Evolutionary conservation across 2,888 invertebrate genomes (phyloP), one percentile per base, ranked within the genome.

Genomic region (Drosophila nigritarsus): DNA sequence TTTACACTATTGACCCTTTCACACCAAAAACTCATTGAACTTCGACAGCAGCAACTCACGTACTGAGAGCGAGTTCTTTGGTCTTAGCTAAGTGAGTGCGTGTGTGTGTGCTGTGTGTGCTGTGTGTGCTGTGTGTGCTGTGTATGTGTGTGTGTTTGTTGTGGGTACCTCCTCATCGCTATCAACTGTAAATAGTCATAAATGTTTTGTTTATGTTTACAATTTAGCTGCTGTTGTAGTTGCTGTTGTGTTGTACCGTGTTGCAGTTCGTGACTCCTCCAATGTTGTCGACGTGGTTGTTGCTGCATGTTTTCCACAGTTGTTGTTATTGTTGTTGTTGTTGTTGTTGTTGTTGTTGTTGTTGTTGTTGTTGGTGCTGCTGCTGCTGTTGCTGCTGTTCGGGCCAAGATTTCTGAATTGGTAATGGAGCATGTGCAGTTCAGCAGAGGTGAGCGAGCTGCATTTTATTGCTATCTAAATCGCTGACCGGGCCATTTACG

Each of bases 1-100:
- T 87, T 87, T 87, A 88, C 87, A 87, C 89, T 86, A 82, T 88
- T 86, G 89, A 87, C 87, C 87, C 87, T 87, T 87, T 87, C 84
- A 87, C 87, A 87, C 89, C 85, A 82, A 73, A 82, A 85, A 74
- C 80, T 84, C 87, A 85, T 87, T 87, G 84, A 85, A 85, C 84
- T 87, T 74, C 87, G 78, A 63, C 80, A 84, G 85, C 82, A 70
- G 54, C 65, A 60, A 45, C 76, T 82, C 84, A 84, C 80, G 82
- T 85, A 85, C 72, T 24, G 42, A 42, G 48, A 59, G 45, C 36
- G 20, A 65, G 58, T 73, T 73, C 77, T 70, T 65, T 42, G 48
- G 32, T 59, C 67, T 65, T 70, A 63, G 66, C 38, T 53, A 42
- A 45, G 29, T 58, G 29, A 55, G 50, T 53, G 42, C 56, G 34